Evolutionary conservation across 2,797 vertebrate species (phyloP).

Genomic region (Trachops cirrhosus): DNA sequence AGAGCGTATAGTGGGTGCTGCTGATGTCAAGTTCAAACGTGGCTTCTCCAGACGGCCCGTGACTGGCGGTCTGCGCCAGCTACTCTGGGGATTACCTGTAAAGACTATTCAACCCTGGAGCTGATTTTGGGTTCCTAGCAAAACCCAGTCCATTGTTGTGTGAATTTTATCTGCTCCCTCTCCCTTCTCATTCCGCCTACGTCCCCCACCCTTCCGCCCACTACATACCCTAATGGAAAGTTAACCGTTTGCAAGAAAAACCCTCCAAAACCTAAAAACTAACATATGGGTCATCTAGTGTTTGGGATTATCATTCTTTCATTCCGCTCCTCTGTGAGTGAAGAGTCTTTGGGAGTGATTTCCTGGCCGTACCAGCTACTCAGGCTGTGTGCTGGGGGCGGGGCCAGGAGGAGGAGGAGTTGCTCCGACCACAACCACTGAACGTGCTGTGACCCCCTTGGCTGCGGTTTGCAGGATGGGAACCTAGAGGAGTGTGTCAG

Average conservation of each 20-base stretch:
- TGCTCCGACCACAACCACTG: no score
- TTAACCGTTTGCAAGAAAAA: background rate
- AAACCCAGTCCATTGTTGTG: background rate
- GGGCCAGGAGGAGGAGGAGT: background rate
- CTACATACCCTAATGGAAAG: background rate
- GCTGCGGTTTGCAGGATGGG: background rate
- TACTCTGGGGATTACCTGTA: background rate
- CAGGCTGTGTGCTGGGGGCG: background rate
- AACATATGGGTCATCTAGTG: background rate
- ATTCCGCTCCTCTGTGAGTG: background rate
- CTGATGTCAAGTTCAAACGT: background rate
- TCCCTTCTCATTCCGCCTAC: background rate
- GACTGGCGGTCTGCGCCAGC: background rate
- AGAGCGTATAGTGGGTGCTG: accelerated
- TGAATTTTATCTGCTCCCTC: background rate
- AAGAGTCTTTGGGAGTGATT: background rate
- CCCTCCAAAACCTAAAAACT: background rate
- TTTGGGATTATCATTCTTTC: background rate
- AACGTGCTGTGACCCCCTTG: accelerated
- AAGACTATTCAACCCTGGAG: background rate
- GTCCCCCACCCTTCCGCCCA: no score
- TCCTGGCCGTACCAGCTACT: background rate
- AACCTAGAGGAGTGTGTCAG: background rate
- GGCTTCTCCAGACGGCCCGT: background rate
- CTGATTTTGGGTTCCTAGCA: background rate